A percentile compares a stretch with the other conserved stretches of the same genome.
These are phyloP conservation scores for Sebastes reedi DNA, from an alignment of 2,797 vertebrate species.

Conservation along the genomic window DNA sequence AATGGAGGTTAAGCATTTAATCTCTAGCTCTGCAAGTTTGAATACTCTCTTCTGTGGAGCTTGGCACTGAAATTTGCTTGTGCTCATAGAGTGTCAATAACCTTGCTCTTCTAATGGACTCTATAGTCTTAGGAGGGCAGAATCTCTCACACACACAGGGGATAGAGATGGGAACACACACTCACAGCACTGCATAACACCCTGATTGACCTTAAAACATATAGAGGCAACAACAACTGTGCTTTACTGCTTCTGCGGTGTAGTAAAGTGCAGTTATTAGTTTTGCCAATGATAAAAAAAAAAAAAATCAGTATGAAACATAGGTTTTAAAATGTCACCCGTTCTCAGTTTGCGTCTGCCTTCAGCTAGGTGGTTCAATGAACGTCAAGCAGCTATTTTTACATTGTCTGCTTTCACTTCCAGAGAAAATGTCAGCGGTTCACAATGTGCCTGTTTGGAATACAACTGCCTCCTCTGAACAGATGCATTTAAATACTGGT, in stretches of 20 bases:
- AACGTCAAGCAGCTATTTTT: constrained; percentile 72
- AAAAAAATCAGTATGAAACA: constrained; percentile 37
- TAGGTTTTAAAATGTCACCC: constrained; percentile 76
- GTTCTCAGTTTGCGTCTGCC: constrained; percentile 57
- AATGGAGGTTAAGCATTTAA: neutral
- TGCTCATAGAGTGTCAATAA: neutral
- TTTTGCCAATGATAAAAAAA: constrained; percentile 22
- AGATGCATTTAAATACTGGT: constrained; percentile 81
- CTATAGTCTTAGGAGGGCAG: neutral
- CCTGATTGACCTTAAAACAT: neutral
- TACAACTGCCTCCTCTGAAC: constrained; percentile 64
- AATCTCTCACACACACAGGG: neutral
- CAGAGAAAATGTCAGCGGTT: constrained; percentile 78
- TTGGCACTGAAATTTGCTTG: neutral
- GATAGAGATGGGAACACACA: neutral
- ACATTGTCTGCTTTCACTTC: constrained; percentile 61
- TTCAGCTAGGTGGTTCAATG: constrained; percentile 61
- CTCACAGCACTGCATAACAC: neutral
- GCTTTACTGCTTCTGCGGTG: neutral
- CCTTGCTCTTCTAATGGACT: neutral
- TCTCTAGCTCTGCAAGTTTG: neutral
- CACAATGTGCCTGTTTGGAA: constrained; percentile 63
- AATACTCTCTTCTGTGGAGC: neutral
- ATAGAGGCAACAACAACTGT: neutral
- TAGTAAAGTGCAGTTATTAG: neutral